Percentiles rank a stretch among this genome's conserved stretches.
Conservation (phyloP, 2,888 invertebrate genomes). For the Allophyes oxyacanthae region DNA sequence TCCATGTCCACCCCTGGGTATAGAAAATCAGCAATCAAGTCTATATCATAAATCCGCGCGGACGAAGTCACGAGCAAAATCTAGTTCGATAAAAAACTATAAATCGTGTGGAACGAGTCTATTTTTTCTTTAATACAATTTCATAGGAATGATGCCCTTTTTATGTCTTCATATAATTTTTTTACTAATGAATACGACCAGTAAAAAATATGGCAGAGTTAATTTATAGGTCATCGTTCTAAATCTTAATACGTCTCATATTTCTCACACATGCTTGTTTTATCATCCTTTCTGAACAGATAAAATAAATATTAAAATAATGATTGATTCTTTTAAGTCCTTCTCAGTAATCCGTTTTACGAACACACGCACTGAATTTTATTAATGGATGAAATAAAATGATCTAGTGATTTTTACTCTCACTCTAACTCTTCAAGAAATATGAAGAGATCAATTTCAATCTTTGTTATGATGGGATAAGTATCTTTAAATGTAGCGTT, state of each 20-base stretch:
- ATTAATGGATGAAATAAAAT: constrained; percentile 27
- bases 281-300: constrained; percentile 25
- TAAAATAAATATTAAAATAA: constrained; percentile 34
- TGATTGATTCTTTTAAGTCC: constrained; percentile 30
- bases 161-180: constrained; percentile 38
- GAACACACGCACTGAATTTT: constrained; percentile 15
- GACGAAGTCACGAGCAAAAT: neutral
- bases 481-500: neutral
- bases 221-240: constrained; percentile 46
- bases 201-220: constrained; percentile 36
- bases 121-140: constrained; percentile 13
- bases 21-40: constrained; percentile 18
- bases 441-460: constrained; percentile 19
- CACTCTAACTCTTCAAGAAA: constrained; percentile 14
- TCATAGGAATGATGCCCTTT: constrained; percentile 34
- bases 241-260: constrained; percentile 46
- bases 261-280: constrained; percentile 26
- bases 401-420: constrained; percentile 29
- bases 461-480: constrained; percentile 11
- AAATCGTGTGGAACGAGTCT: constrained; percentile 24
- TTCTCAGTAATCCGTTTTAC: constrained; percentile 30
- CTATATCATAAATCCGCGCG: too few relatives aligned
- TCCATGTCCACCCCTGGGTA: too few relatives aligned
- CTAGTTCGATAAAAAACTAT: constrained; percentile 27
- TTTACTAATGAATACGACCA: constrained; percentile 30